Evolutionary conservation across 2,888 invertebrate species (phyloP).

Genomic region (Tenthredo distinguenda): DNA sequence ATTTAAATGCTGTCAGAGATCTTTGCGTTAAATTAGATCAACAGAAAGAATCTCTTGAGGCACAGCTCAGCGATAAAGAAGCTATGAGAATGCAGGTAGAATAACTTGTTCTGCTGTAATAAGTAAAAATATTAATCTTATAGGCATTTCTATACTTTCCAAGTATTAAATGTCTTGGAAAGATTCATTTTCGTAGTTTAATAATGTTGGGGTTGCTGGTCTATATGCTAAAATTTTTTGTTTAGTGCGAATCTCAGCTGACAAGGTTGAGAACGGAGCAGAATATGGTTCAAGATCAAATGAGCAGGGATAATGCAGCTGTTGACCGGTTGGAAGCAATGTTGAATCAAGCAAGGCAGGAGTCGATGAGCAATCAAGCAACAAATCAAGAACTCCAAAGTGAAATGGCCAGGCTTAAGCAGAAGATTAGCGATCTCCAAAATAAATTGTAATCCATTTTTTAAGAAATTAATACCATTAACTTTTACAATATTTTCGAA

Average conservation of each 20-base stretch:
- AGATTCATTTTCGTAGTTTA: not conserved
- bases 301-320: slow-evolving; percentile 78
- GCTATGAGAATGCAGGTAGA: slow-evolving; percentile 77
- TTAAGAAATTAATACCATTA: not conserved
- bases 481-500: not conserved
- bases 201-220: not conserved
- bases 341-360: slow-evolving; percentile 81
- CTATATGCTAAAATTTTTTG: slow-evolving; percentile 42
- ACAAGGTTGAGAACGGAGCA: slow-evolving; percentile 78
- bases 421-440: slow-evolving; percentile 80
- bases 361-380: slow-evolving; percentile 83
- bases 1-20: slow-evolving; percentile 81
- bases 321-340: slow-evolving; percentile 81
- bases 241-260: slow-evolving; percentile 80
- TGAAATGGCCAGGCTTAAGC: slow-evolving; percentile 82
- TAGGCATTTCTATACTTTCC: not conserved
- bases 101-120: slow-evolving; percentile 36
- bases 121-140: not conserved
- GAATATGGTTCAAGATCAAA: slow-evolving; percentile 75
- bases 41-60: slow-evolving; percentile 83
- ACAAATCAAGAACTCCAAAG: slow-evolving; percentile 84
- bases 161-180: not conserved
- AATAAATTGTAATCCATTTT: slow-evolving; percentile 78
- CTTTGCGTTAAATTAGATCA: slow-evolving; percentile 84
- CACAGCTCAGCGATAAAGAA: slow-evolving; percentile 80